Percentiles rank a stretch among this genome's conserved stretches.
Conservation (phyloP, 2,888 invertebrate genomes). For the Oxyteleia sp. region DNA sequence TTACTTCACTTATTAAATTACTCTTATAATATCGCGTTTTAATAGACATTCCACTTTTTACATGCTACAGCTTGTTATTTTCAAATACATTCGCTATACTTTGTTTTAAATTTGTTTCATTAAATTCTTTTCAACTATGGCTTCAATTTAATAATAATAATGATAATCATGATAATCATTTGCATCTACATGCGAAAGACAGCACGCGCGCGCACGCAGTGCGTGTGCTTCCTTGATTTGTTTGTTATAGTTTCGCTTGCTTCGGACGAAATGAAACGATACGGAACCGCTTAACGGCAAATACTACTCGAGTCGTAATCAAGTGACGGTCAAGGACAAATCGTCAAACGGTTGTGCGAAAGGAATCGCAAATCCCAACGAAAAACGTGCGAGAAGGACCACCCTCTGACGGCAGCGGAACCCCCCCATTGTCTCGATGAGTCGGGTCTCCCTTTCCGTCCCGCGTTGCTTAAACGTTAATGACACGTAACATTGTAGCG, state of each 20-base stretch:
- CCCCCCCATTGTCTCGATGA: neutral
- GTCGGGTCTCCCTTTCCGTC: too few relatives aligned
- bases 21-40: conserved; percentile 78
- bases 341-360: conserved; percentile 59
- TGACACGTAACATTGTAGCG: too few relatives aligned
- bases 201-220: conserved; percentile 48
- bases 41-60: conserved; percentile 79
- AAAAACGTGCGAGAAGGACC: conserved; percentile 37
- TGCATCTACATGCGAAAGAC: conserved; percentile 70
- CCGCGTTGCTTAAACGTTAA: too few relatives aligned
- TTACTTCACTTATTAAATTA: conserved; percentile 80
- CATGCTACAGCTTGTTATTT: conserved; percentile 77
- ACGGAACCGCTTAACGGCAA: conserved; percentile 1
- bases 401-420: conserved; percentile 6
- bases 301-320: conserved; percentile 17
- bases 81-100: conserved; percentile 76
- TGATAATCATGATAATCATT: conserved; percentile 57
- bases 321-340: conserved; percentile 37
- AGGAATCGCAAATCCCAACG: conserved; percentile 61
- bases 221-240: conserved; percentile 1
- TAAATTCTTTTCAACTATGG: conserved; percentile 52
- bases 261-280: conserved; percentile 7
- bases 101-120: conserved; percentile 13
- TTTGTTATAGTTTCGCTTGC: neutral
- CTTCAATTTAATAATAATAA: conserved; percentile 39